These are phyloP conservation scores for Pegoplata infirma DNA, from an alignment of 2,888 invertebrate species.

Conservation along the genomic window DNA sequence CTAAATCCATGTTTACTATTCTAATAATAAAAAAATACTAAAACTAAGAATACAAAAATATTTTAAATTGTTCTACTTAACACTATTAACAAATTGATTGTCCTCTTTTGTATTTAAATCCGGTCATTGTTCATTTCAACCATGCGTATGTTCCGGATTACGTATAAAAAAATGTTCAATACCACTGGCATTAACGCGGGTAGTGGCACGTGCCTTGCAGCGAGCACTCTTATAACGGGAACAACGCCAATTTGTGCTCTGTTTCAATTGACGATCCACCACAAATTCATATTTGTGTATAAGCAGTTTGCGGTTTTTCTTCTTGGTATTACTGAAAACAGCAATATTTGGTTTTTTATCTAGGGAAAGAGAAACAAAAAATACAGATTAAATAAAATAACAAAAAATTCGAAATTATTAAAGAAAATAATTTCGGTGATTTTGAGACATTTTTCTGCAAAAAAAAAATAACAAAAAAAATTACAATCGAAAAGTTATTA, in stretches of 20 bases:
- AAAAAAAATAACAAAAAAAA: too few species aligned
- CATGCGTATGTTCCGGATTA: conserved; percentile 71
- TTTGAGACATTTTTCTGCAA: too few species aligned
- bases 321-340: conserved; percentile 73
- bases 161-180: conserved; percentile 73
- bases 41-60: neutral
- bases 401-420: conserved; percentile 24
- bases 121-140: neutral
- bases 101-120: neutral
- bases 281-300: conserved; percentile 74
- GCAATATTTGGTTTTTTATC: conserved; percentile 66
- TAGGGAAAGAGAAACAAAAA: conserved; percentile 46
- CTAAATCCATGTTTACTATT: too few species aligned
- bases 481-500: neutral
- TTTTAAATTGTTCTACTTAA: conserved; percentile 21
- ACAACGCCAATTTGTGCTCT: conserved; percentile 77
- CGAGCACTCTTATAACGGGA: conserved; percentile 73
- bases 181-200: conserved; percentile 69
- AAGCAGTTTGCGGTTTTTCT: conserved; percentile 73
- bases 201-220: conserved; percentile 76
- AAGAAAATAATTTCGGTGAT: too few species aligned
- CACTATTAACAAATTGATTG: conserved; percentile 9
- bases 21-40: too few species aligned
- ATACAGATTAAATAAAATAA: too few species aligned
- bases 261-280: conserved; percentile 75